These are phyloP conservation scores for Eupsilia transversa DNA, from an alignment of 2,888 invertebrate genomes.

Conservation along the genomic window DNA sequence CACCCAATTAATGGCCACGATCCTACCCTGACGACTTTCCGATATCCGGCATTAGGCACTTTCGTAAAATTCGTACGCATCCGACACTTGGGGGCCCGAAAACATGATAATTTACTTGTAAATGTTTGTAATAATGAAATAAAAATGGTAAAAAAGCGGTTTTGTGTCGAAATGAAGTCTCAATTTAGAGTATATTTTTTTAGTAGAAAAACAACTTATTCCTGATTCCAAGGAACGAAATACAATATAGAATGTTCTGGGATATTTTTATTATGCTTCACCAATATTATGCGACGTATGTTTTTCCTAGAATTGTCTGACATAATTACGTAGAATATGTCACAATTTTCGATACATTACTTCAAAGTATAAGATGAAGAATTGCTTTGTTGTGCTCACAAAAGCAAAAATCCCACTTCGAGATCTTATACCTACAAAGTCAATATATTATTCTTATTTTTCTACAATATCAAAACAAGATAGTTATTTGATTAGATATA, in stretches of 20 bases:
- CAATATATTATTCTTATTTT: background rate
- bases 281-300: background rate
- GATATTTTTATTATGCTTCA: background rate
- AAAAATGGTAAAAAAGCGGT: conserved; percentile 19
- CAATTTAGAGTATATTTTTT: conserved; percentile 29
- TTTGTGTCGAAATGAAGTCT: conserved; percentile 8
- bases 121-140: conserved; percentile 52
- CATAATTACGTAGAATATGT: background rate
- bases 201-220: background rate
- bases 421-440: background rate
- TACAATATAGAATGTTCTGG: background rate
- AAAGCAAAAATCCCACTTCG: background rate
- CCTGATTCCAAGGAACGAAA: background rate
- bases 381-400: background rate
- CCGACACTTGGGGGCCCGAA: conserved; percentile 51
- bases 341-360: background rate
- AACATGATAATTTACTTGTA: conserved; percentile 61
- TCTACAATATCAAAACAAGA: background rate
- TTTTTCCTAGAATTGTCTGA: background rate
- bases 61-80: conserved; percentile 53
- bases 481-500: too few relatives aligned
- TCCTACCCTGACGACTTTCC: conserved; percentile 68
- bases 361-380: background rate
- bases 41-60: conserved; percentile 68
- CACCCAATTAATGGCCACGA: conserved; percentile 63